A percentile compares a stretch with the other conserved stretches of the same genome.
These are phyloP conservation scores for Pachyseris speciosa DNA, from an alignment of 64 coral and sea anemone species.

Conservation along the genomic window DNA sequence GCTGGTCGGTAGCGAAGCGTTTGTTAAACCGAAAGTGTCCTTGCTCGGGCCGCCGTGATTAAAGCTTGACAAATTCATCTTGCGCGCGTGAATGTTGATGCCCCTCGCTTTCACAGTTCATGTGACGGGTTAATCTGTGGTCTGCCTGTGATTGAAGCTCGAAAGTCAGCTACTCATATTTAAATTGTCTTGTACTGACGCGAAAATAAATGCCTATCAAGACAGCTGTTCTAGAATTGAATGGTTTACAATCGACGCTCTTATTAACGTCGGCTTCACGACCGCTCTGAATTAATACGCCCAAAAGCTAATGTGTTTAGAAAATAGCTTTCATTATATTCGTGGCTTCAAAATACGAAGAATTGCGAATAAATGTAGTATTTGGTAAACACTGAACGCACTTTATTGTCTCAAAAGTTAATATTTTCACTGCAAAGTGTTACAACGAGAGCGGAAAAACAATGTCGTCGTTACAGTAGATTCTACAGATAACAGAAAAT, in stretches of 20 bases:
- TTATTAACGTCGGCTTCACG: not conserved
- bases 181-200: constrained; percentile 26
- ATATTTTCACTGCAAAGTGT: no score
- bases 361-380: not conserved
- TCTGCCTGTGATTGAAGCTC: not conserved
- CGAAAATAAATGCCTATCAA: constrained; percentile 23
- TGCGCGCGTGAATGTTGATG: not conserved
- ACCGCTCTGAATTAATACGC: constrained; percentile 12
- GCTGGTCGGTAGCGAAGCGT: not conserved
- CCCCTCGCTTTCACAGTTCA: not conserved
- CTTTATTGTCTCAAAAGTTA: no score
- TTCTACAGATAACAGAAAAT: not conserved
- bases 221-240: constrained; percentile 19
- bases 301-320: constrained; percentile 29
- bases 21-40: not conserved
- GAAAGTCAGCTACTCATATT: constrained; percentile 12
- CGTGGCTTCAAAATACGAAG: not conserved
- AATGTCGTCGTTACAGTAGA: no score
- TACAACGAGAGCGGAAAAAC: no score
- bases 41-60: no score
- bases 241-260: not conserved
- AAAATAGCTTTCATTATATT: not conserved
- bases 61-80: not conserved
- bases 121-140: not conserved
- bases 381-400: not conserved